These are phyloP conservation scores for Platycnemis pennipes DNA, from an alignment of 2,888 invertebrate genomes.

Conservation along the genomic window DNA sequence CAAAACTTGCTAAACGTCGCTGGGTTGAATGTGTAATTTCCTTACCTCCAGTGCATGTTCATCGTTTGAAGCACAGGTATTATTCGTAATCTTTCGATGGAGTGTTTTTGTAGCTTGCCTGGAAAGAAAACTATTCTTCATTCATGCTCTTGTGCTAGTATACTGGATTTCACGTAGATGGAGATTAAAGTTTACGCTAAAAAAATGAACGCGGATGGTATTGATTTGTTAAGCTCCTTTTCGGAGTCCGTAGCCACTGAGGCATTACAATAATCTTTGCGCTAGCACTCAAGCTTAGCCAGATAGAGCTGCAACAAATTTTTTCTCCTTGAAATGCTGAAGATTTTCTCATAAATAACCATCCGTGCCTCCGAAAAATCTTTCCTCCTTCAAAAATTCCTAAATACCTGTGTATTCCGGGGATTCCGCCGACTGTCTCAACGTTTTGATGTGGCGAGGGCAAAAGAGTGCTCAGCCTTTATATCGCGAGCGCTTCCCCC, in stretches of 20 bases:
- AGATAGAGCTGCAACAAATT: background rate
- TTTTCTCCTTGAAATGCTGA: background rate
- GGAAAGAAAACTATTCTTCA: too few relatives aligned
- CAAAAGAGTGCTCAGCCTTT: conserved; percentile 8
- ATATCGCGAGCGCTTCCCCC: conserved; percentile 14
- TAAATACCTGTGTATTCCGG: background rate
- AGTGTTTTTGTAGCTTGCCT: too few relatives aligned
- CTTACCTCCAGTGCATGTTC: too few relatives aligned
- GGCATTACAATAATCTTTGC: background rate
- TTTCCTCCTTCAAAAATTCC: background rate
- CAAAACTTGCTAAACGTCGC: too few relatives aligned
- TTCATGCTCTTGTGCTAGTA: too few relatives aligned
- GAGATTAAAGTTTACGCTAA: background rate
- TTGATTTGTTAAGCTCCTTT: background rate
- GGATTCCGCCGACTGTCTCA: conserved; percentile 14
- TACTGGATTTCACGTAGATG: background rate
- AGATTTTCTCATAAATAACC: background rate
- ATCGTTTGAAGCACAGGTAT: too few relatives aligned
- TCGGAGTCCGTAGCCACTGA: background rate
- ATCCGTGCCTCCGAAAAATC: background rate
- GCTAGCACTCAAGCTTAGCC: background rate
- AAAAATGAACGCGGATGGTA: background rate
- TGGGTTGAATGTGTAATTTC: too few relatives aligned
- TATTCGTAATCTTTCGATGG: too few relatives aligned
- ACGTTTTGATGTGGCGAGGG: conserved; percentile 17